phyloP scores from a whole-genome alignment of 35 echinoderm and acorn worm genomes.

The Lytechinus pictus region DNA sequence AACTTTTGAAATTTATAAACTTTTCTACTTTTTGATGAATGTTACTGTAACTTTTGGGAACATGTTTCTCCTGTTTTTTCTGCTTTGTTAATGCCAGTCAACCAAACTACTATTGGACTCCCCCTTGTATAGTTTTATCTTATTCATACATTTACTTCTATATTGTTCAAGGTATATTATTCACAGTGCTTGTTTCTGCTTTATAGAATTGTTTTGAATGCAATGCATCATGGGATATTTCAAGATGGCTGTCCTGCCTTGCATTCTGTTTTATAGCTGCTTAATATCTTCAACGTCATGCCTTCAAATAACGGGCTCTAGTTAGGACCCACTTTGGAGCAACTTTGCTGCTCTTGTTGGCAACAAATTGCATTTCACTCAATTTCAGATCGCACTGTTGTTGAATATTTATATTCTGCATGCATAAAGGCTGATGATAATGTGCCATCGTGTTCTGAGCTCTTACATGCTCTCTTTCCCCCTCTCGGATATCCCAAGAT shows the following conservation, averaged over 20 bases:
- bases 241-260: neutral
- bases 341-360: too few species aligned
- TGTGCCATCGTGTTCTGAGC: neutral
- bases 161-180: neutral
- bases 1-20: too few species aligned
- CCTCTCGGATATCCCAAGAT: neutral
- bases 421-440: neutral
- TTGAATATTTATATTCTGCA: neutral
- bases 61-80: too few species aligned
- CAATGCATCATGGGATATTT: slow-evolving; percentile 4
- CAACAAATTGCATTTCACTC: neutral
- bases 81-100: too few species aligned
- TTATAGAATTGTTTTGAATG: neutral
- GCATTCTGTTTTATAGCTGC: neutral
- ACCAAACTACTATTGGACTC: too few species aligned
- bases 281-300: neutral
- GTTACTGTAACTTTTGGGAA: too few species aligned
- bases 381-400: neutral
- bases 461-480: neutral
- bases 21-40: too few species aligned
- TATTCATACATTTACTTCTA: neutral
- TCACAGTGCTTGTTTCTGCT: neutral
- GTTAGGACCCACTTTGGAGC: neutral
- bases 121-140: neutral
- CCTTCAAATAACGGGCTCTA: neutral